Percentiles rank a stretch among this genome's conserved stretches.
phyloP scores from a whole-genome alignment of 2,797 vertebrate species.

The Spondyliosoma cantharus region DNA sequence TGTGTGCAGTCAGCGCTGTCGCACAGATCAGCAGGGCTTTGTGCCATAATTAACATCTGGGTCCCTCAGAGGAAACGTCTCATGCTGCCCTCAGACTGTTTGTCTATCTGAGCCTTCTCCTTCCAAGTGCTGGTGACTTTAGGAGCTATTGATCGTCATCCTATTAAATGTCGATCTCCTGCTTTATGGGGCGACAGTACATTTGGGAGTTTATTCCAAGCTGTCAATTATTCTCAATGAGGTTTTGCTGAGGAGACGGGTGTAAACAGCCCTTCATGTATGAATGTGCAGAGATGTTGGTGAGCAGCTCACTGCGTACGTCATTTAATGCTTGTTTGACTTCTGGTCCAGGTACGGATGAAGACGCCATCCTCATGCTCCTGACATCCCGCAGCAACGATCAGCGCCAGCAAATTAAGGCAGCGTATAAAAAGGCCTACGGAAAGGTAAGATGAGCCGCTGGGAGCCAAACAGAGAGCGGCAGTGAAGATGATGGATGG shows the following conservation, averaged over 20 bases:
- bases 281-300: no score
- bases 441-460: conserved; percentile 87
- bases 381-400: conserved; percentile 89
- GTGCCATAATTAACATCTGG: conserved; percentile 35
- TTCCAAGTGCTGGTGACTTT: background rate
- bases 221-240: background rate
- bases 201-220: background rate
- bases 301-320: background rate
- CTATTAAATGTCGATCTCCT: conserved; percentile 9
- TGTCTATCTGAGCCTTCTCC: conserved; percentile 5
- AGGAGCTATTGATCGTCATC: conserved; percentile 33
- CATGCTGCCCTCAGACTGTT: conserved; percentile 3
- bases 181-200: background rate
- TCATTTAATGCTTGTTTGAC: background rate
- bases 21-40: conserved; percentile 15
- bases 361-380: conserved; percentile 90
- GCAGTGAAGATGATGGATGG: conserved; percentile 31
- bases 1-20: background rate
- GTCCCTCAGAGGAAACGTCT: conserved; percentile 22
- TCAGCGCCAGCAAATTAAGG: conserved; percentile 92
- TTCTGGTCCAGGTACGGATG: conserved; percentile 90
- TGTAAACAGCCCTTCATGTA: background rate
- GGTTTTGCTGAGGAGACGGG: background rate
- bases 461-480: conserved; percentile 14
- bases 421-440: conserved; percentile 90